Conservation (phyloP, 2,113 vertebrate species). For the Coreoperca whiteheadi region DNA sequence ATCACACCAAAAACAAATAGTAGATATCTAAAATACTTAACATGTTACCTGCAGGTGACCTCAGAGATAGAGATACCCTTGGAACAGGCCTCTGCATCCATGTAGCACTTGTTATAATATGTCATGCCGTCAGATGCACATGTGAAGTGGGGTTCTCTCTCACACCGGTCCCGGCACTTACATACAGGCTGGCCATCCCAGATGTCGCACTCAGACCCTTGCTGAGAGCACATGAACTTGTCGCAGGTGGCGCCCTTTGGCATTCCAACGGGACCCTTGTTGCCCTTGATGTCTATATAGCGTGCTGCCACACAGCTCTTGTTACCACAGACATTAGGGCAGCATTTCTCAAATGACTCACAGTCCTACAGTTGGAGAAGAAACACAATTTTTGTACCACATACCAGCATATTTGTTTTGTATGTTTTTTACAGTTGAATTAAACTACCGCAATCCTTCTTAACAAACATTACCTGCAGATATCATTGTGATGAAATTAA, state of each 20-base stretch:
- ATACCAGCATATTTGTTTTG: neutral
- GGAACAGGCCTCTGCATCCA: slow-evolving; percentile 98
- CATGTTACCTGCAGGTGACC: slow-evolving; percentile 92
- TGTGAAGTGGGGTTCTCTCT: slow-evolving; percentile 97
- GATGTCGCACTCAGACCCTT: slow-evolving; percentile 97
- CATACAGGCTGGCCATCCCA: slow-evolving; percentile 98
- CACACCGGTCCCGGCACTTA: slow-evolving; percentile 96
- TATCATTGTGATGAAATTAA: neutral
- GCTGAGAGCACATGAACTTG: slow-evolving; percentile 97
- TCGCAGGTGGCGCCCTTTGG: slow-evolving; percentile 94
- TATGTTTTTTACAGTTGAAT: neutral
- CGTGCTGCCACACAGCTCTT: slow-evolving; percentile 96
- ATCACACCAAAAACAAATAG: slow-evolving; percentile 56
- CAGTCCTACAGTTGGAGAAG: slow-evolving; percentile 88
- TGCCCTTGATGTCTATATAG: slow-evolving; percentile 93
- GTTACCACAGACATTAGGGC: slow-evolving; percentile 96
- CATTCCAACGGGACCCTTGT: slow-evolving; percentile 93
- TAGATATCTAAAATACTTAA: slow-evolving; percentile 80
- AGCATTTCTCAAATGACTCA: slow-evolving; percentile 97
- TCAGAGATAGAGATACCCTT: slow-evolving; percentile 93
- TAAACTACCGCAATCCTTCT: neutral
- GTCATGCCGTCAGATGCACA: slow-evolving; percentile 98
- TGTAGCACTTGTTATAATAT: slow-evolving; percentile 99
- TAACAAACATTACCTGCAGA: neutral
- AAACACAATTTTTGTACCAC: slow-evolving; percentile 1